Conservation (phyloP, 2,797 vertebrate genomes). For the Gastrophryne carolinensis region DNA sequence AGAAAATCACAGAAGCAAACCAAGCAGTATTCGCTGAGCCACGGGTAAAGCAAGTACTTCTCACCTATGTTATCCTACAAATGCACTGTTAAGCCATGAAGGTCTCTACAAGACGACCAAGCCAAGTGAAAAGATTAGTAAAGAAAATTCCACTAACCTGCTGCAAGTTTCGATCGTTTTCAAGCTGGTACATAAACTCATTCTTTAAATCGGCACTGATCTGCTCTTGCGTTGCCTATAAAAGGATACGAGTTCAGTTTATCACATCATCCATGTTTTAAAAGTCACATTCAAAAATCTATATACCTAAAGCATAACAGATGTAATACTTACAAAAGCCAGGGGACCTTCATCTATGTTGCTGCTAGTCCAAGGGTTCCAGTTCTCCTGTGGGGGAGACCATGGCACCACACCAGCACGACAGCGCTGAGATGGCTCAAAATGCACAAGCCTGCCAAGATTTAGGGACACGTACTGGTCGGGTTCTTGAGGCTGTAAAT, state of each 20-base stretch:
- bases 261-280: neutral
- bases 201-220: slow-evolving; percentile 83
- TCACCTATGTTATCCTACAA: no score
- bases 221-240: slow-evolving; percentile 87
- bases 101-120: no score
- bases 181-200: slow-evolving; percentile 78
- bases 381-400: slow-evolving; percentile 96
- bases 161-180: slow-evolving; percentile 80
- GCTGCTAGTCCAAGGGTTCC: slow-evolving; percentile 97
- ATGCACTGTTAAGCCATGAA: no score
- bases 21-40: no score
- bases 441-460: slow-evolving; percentile 85
- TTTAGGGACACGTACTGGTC: slow-evolving; percentile 73
- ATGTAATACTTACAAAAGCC: slow-evolving; percentile 73
- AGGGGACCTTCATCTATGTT: slow-evolving; percentile 96
- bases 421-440: slow-evolving; percentile 85
- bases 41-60: no score
- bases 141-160: slow-evolving; percentile 77
- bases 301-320: neutral
- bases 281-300: neutral
- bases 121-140: no score
- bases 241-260: slow-evolving; percentile 21
- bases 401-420: slow-evolving; percentile 86
- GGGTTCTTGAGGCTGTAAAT: slow-evolving; percentile 74
- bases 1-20: no score